Percentiles rank a stretch among this genome's conserved stretches.
Conservation (phyloP, 2,888 invertebrate species). For the Cylloceria caligata region DNA sequence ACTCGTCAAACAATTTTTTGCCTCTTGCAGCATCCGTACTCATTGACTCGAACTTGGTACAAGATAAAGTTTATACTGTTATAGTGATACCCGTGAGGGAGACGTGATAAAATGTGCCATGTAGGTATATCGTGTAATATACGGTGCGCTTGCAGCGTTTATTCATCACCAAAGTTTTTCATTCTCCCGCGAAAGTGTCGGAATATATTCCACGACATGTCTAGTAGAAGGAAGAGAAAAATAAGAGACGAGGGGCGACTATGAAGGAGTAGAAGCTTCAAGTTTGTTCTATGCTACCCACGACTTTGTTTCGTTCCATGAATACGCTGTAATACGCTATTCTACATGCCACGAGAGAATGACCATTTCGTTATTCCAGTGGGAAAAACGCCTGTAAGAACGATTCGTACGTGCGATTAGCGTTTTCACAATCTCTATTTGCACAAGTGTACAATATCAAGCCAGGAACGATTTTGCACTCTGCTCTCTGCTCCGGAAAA, state of each 20-base stretch:
- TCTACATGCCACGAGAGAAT: neutral
- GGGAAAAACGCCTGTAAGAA: neutral
- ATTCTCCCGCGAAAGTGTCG: slow-evolving; percentile 13
- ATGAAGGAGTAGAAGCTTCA: slow-evolving; percentile 25
- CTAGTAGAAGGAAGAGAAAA: neutral
- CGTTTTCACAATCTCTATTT: neutral
- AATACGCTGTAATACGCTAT: neutral
- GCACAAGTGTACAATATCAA: neutral
- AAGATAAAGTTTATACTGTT: slow-evolving; percentile 2
- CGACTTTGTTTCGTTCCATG: slow-evolving; percentile 2
- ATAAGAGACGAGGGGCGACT: neutral
- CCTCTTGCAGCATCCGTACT: neutral
- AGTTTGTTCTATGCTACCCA: slow-evolving; percentile 63
- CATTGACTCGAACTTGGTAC: slow-evolving; percentile 15
- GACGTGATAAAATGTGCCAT: neutral
- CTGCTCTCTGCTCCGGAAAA: neutral
- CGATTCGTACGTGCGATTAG: slow-evolving; percentile 19
- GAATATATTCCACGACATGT: neutral
- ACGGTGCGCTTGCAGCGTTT: slow-evolving; percentile 27
- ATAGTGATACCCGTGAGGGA: slow-evolving; percentile 18
- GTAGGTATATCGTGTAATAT: neutral
- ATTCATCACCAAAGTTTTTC: slow-evolving; percentile 53
- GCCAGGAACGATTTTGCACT: neutral
- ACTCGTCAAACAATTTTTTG: slow-evolving; percentile 1
- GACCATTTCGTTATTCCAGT: slow-evolving; percentile 11